phyloP scores from a whole-genome alignment of 1,140 invertebrate species.

The Tribolium madens region DNA sequence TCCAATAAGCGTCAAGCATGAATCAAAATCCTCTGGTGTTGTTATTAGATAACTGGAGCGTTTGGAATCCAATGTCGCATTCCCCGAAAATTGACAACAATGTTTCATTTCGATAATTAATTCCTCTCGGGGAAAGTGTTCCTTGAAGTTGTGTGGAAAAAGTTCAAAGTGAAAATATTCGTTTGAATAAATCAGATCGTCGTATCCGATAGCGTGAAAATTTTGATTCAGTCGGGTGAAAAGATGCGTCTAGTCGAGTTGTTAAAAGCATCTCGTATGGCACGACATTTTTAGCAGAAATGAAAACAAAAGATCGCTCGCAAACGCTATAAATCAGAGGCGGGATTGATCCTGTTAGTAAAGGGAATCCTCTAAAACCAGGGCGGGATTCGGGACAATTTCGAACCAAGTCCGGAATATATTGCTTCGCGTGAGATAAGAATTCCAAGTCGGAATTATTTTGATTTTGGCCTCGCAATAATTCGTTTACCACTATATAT shows the following conservation, averaged over 20 bases:
- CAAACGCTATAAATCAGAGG: conserved; percentile 49
- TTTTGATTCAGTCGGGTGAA: conserved; percentile 1
- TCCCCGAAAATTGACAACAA: not conserved
- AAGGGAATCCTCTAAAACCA: conserved; percentile 53
- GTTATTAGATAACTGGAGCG: not conserved
- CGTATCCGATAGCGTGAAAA: not conserved
- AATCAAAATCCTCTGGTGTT: not conserved
- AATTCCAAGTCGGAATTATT: conserved; percentile 46
- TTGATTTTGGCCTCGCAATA: conserved; percentile 7
- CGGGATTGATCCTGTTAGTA: conserved; percentile 54
- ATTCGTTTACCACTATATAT: conserved; percentile 14
- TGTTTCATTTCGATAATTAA: not conserved
- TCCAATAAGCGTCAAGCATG: not conserved
- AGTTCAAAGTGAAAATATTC: conserved; percentile 18
- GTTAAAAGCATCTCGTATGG: conserved; percentile 38
- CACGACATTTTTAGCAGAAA: conserved; percentile 46
- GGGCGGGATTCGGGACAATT: conserved; percentile 53
- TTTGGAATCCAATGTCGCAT: not conserved
- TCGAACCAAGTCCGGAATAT: conserved; percentile 45
- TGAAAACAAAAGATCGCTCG: conserved; percentile 49
- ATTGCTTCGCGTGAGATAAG: conserved; percentile 49
- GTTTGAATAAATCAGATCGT: conserved; percentile 23
- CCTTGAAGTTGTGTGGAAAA: not conserved
- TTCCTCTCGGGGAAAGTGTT: not conserved
- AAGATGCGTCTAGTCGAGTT: not conserved